Base-by-base conservation (phyloP, 2,113 vertebrate species). In the Ceyx margarethae region DNA sequence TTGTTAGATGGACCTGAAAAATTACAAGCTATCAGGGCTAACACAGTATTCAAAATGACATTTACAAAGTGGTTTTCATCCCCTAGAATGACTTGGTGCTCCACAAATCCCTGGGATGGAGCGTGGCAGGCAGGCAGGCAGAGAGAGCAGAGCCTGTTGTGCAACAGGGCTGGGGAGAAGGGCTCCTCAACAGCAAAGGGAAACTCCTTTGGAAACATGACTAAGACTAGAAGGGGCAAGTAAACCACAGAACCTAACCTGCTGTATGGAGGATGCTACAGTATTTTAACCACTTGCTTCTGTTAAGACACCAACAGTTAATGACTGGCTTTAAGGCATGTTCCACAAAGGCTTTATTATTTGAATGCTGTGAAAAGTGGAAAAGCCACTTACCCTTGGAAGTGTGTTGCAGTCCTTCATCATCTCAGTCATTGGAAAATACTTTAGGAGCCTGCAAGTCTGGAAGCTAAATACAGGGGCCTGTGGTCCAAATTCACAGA, bases 1-100 rank as follows among this genome's bases (percentile, higher is more conserved):
- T 90, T 25, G 53, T 91, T 91, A 92, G 79, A 64, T 1, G 29
- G 83, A 72, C 78, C 69, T 78, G 83, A 68, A 89, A 92, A 96
- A 90, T 87, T 82, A 89, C 79, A 91, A 87, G 56, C 71, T 81
- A 76, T 88, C 80, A 87, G 83, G 89, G 78, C 42, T 74, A 94
- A 80, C 12, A 4, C 3, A 13, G 42, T 3, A 71, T 82, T 85
- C 43, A 37, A 82, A 94, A 72, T 56, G 74, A 76, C 2, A 31
- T 17, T 68, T 68, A 43, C 1, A 20, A 72, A 56, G 74, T 31
- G 53, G 68, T 56, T 91, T 92, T 77, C 77, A 75, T 76, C 53
- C 73, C 79, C 73, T 17, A 26, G 57, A 69, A 48, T 8, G 60
- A 84, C 81, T 83, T 1, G 37, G 85, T 53, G 69, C 87, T 88